Base-by-base conservation (phyloP, 2,888 invertebrate genomes). In the Lasioglossum zephyrum region DNA sequence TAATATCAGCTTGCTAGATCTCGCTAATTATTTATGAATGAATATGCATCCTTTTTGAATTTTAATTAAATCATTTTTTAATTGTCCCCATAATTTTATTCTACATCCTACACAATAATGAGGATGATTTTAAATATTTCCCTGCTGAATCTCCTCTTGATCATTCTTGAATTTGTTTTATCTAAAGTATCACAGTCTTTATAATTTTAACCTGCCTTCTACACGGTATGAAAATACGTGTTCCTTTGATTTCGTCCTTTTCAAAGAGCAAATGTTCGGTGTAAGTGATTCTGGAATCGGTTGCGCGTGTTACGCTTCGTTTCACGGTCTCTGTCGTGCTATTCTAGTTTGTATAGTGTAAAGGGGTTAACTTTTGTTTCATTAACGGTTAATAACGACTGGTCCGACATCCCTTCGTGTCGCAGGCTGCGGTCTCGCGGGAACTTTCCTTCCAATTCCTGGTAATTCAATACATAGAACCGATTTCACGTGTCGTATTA, bases 401-500 rank as follows among this genome's bases (percentile, higher is more conserved):
- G 57, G 75, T 79, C 79, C 66, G 75, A 18, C 63, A 76, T 72
- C 82, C 77, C 73, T 74, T 82, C 63, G 82, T 60, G 75, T 69
- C 70, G 76, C 86, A 81, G 81, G 83, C 83, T 83, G 86, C 76
- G 86, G 87, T 86, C 70, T 47, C 82, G 63, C 81, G 66, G 86
- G 86, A 85, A 91, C 91, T 91, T 92, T 89, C 84, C 84, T 81
- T 80, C 84, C 92, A 91, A 93, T 94, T 93, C 92, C 89, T 82
- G 87, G 94, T 94, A 94, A 94, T 92, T 81, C 89, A 88, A 94
- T 92, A 93, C 92, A 86, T 91, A 87, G 92, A 92, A 94, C 92
- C 91, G 93, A 94, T 94, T 94, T 94, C 92, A 91, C 94, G 92
- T 93, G 92, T 94, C 92, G 89, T 89, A 91, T 94, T 94, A 92